Percentiles rank a stretch among this genome's conserved stretches.
Evolutionary conservation across 2,113 vertebrate genomes (phyloP).

Genomic region (Chloropsis cyanopogon): DNA sequence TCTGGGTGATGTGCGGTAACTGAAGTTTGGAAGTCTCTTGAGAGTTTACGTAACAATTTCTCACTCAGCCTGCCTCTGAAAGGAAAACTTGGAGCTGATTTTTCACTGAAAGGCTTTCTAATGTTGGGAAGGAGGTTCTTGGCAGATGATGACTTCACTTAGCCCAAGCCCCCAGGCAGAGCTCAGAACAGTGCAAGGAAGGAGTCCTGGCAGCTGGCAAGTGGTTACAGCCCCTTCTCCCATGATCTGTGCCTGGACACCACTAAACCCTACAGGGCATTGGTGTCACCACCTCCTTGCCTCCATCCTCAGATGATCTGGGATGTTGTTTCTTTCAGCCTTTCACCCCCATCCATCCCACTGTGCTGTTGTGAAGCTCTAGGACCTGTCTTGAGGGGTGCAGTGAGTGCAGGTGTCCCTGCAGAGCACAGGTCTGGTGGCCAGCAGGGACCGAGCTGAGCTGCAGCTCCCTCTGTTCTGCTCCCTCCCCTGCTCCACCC

Average conservation of each 20-base stretch:
- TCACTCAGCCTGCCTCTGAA: neutral
- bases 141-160: neutral
- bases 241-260: neutral
- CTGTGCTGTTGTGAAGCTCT: neutral
- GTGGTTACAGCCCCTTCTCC: neutral
- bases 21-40: neutral
- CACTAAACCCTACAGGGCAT: neutral
- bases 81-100: neutral
- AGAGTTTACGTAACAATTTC: slow-evolving; percentile 18
- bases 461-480: neutral
- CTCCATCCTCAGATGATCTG: neutral
- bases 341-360: neutral
- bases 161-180: neutral
- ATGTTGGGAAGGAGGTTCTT: neutral
- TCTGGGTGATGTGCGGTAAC: neutral
- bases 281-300: neutral
- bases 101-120: neutral
- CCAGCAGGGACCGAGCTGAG: neutral
- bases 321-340: neutral
- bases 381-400: neutral
- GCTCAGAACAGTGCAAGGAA: neutral
- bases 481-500: neutral
- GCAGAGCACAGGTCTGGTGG: neutral
- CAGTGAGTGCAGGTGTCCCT: neutral
- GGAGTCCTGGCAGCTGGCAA: neutral